These are phyloP conservation scores for Megaustenia siamemsis DNA, from an alignment of 2,888 invertebrate species.

Conservation along the genomic window DNA sequence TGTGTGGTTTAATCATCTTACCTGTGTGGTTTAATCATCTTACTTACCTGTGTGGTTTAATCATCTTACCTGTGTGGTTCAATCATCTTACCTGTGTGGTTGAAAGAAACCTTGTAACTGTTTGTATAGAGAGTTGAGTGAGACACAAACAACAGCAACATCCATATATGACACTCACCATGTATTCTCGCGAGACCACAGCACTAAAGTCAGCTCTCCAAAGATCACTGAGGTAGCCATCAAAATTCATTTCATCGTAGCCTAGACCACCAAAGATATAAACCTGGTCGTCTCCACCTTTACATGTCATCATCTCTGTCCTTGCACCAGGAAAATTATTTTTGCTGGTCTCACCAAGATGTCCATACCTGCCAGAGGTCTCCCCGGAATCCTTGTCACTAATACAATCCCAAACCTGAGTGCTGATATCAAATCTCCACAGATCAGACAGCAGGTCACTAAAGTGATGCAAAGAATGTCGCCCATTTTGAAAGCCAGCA, in stretches of 20 bases:
- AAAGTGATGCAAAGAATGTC: slow-evolving; percentile 49
- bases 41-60: too few relatives aligned
- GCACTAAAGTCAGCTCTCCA: slow-evolving; percentile 64
- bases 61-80: too few relatives aligned
- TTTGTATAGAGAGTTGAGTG: too few relatives aligned
- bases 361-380: slow-evolving; percentile 59
- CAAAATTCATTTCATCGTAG: slow-evolving; percentile 63
- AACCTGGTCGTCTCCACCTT: slow-evolving; percentile 48
- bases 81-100: too few relatives aligned
- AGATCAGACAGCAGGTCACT: slow-evolving; percentile 66
- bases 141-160: too few relatives aligned
- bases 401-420: slow-evolving; percentile 66
- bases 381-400: slow-evolving; percentile 65
- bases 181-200: slow-evolving; percentile 41
- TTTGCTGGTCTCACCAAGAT: slow-evolving; percentile 51
- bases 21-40: too few relatives aligned
- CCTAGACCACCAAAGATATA: slow-evolving; percentile 70
- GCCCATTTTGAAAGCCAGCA: slow-evolving; percentile 63
- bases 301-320: slow-evolving; percentile 62
- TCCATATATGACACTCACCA: slow-evolving; percentile 45
- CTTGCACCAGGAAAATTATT: slow-evolving; percentile 64
- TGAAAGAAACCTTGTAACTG: not conserved
- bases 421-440: slow-evolving; percentile 64
- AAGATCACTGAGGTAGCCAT: slow-evolving; percentile 68
- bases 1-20: too few relatives aligned